Base-by-base conservation (phyloP, 2,113 vertebrate species). In the Carassius gibelio region DNA sequence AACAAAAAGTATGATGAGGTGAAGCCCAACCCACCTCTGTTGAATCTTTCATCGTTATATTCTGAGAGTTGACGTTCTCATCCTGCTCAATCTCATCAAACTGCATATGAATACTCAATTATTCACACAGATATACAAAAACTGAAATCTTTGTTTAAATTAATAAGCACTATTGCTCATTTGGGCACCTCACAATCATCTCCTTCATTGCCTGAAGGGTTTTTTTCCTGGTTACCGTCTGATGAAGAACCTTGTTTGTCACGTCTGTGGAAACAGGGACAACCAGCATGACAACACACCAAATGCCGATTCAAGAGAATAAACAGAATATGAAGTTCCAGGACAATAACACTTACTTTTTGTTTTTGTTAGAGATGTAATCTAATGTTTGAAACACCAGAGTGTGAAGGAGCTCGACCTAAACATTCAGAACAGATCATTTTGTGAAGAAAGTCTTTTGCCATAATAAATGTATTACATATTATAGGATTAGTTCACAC, bases 341-440 rank as follows among this genome's bases (percentile, higher is more conserved):
- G 30, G 4, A 69, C 0, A 55, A 14, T 19, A 38, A 61, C 3
- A 1, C 89, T 93, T 90, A 98, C 97, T 94, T 98, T 83, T 95
- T 96, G 17, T 95, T 96, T 50, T 95, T 96, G 23, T 95, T 94
- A n/a, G 93, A 97, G 91, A 99, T 96, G 91, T 94, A 94, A 69
- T 98, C 97, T 0, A 99, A 94, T 0, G 96, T 94, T 90, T 97
- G 96, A 91, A 94, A 98, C 4, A 99, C 98, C 90, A 99, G 92
- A 0, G 86, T 94, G 91, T 99, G 96, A 59, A 99, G 95, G 48
- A 98, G 95, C 82, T 99, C 97, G 91, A 99, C 97, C 98, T 99
- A 92, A 59, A 6, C 13, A 69, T 71, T 38, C 17, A 66, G 3
- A 68, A 64, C 38, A 52, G 42, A 74, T 21, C 8, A 50, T 26